These are phyloP conservation scores for Myotis davidii DNA, from an alignment of 2,113 vertebrate genomes.

Conservation along the genomic window DNA sequence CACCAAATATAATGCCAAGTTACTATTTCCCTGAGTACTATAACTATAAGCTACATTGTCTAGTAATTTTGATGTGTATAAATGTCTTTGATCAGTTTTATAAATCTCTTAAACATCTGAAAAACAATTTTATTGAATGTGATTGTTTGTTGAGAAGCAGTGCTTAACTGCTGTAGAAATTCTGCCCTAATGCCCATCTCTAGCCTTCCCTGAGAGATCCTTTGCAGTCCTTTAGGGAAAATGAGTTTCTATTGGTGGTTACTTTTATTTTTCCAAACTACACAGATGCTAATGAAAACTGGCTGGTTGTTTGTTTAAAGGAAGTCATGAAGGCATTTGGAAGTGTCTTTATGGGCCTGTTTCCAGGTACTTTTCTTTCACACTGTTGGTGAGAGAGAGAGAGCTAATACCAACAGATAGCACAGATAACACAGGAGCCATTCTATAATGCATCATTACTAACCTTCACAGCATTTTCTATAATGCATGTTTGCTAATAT, in stretches of 20 bases:
- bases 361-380: not conserved
- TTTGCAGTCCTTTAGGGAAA: not conserved
- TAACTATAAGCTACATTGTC: not conserved
- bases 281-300: not conserved
- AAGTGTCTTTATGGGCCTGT: not conserved
- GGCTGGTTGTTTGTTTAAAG: not conserved
- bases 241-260: not conserved
- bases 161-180: constrained; percentile 30
- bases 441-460: not conserved
- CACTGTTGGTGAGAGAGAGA: not conserved
- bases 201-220: not conserved
- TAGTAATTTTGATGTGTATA: not conserved
- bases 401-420: not conserved
- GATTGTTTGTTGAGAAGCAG: not conserved
- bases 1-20: constrained; percentile 40
- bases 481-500: not conserved
- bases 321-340: not conserved
- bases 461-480: not conserved
- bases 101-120: constrained; percentile 12
- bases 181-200: not conserved
- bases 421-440: not conserved
- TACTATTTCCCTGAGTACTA: constrained; percentile 23
- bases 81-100: constrained; percentile 34
- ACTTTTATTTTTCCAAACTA: constrained; percentile 26
- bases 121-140: constrained; percentile 23